Conservation (phyloP, 2,797 vertebrate genomes). For the Sandelia bainsii region DNA sequence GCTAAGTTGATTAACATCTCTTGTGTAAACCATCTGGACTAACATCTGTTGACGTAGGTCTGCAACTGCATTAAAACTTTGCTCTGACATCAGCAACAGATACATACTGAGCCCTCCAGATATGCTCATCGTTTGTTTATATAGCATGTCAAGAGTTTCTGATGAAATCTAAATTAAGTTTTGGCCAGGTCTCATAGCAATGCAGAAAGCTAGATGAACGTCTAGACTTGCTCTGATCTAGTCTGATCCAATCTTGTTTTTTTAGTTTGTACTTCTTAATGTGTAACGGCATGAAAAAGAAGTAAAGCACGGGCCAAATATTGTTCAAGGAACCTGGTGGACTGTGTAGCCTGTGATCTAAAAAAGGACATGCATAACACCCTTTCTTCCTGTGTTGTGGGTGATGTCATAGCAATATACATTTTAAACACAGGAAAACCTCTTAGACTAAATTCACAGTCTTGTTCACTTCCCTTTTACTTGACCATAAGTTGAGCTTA, state of each 20-base stretch:
- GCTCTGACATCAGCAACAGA: conserved; percentile 46
- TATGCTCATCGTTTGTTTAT: conserved; percentile 23
- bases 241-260: background rate
- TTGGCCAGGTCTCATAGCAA: background rate
- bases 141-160: conserved; percentile 1
- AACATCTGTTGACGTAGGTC: conserved; percentile 69
- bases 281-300: background rate
- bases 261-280: background rate
- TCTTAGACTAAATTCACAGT: background rate
- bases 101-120: background rate
- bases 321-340: background rate
- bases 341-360: background rate
- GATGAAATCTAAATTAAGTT: conserved; percentile 10
- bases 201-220: background rate
- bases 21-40: conserved; percentile 75
- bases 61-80: conserved; percentile 57
- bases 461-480: conserved; percentile 15
- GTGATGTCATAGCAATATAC: background rate
- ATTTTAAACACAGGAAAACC: conserved; percentile 22
- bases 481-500: background rate
- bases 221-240: background rate
- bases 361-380: background rate
- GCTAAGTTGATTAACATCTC: conserved; percentile 76
- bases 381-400: background rate
- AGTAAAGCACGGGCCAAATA: background rate